Evolutionary conservation across 1,140 invertebrate genomes (phyloP).

Genomic region (Calycopis cecrops): DNA sequence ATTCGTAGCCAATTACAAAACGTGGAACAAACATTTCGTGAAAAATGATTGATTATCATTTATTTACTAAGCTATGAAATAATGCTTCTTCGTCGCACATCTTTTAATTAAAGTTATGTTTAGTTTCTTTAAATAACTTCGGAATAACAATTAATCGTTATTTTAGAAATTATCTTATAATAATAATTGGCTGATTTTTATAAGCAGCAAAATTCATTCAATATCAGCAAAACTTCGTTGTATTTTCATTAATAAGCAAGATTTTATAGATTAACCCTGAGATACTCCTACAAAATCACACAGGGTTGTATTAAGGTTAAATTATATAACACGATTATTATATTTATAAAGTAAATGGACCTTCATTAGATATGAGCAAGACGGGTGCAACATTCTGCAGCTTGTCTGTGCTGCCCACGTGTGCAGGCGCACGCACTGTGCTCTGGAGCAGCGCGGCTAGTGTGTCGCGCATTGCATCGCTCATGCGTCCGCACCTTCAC

Average conservation of each 20-base stretch:
- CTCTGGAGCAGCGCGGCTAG: slow-evolving; percentile 52
- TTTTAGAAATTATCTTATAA: too few relatives aligned
- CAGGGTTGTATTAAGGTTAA: too few relatives aligned
- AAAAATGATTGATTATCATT: background rate
- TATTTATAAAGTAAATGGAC: slow-evolving; percentile 20
- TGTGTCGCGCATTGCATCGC: slow-evolving; percentile 69
- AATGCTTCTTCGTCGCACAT: background rate
- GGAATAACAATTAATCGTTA: too few relatives aligned
- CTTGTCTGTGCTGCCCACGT: slow-evolving; percentile 43
- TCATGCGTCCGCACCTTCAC: slow-evolving; percentile 40
- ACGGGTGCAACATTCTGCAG: slow-evolving; percentile 49
- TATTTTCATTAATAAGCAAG: background rate
- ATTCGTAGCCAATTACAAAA: background rate
- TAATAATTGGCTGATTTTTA: too few relatives aligned
- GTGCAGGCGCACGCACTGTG: slow-evolving; percentile 46
- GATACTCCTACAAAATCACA: too few relatives aligned
- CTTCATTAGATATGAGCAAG: slow-evolving; percentile 50
- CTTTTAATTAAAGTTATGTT: background rate
- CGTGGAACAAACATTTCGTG: background rate
- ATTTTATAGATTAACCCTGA: too few relatives aligned
- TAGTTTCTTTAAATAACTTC: background rate
- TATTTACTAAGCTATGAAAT: background rate
- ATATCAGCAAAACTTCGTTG: background rate
- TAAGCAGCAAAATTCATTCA: too few relatives aligned
- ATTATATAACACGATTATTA: background rate